phyloP scores from a whole-genome alignment of 1,140 invertebrate genomes.

The Zaprionus inermis region DNA sequence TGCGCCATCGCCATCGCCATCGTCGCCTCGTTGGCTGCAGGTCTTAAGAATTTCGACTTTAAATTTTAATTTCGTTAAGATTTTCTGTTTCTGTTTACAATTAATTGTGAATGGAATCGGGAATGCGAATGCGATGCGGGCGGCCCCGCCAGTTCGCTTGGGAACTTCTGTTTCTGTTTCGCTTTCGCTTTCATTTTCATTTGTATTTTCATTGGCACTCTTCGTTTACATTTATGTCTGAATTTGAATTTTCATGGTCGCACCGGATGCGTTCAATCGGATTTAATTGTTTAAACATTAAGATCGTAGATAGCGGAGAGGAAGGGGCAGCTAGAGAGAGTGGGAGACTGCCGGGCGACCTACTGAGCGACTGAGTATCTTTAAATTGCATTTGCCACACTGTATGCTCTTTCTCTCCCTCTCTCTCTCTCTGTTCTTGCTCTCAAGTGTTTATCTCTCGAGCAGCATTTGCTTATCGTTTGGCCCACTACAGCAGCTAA shows the following conservation, averaged over 20 bases:
- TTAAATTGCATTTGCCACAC: slow-evolving; percentile 11
- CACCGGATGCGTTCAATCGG: slow-evolving; percentile 66
- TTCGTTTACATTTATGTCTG: slow-evolving; percentile 28
- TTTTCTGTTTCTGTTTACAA: slow-evolving; percentile 61
- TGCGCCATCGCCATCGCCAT: not conserved
- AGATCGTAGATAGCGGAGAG: not conserved
- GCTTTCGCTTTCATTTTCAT: slow-evolving; percentile 23
- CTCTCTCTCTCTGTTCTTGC: not conserved
- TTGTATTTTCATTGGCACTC: slow-evolving; percentile 21
- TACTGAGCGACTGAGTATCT: slow-evolving; percentile 9
- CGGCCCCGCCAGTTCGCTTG: slow-evolving; percentile 5
- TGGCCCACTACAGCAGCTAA: slow-evolving; percentile 54
- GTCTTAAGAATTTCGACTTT: slow-evolving; percentile 73
- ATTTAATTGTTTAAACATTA: slow-evolving; percentile 60
- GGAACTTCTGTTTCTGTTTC: slow-evolving; percentile 34
- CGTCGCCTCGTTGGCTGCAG: slow-evolving; percentile 6
- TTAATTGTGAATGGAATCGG: slow-evolving; percentile 28
- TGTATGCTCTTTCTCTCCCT: not conserved
- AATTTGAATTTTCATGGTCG: slow-evolving; percentile 39
- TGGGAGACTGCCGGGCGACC: slow-evolving; percentile 32
- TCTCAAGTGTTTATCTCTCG: slow-evolving; percentile 29
- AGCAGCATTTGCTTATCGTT: slow-evolving; percentile 51
- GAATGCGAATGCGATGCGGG: slow-evolving; percentile 51
- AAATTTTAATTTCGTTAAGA: slow-evolving; percentile 71
- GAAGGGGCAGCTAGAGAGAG: not conserved